Evolutionary conservation across 2,113 vertebrate genomes (phyloP), one percentile per base, ranked within the genome.

Genomic region (Fregetta grallaria): DNA sequence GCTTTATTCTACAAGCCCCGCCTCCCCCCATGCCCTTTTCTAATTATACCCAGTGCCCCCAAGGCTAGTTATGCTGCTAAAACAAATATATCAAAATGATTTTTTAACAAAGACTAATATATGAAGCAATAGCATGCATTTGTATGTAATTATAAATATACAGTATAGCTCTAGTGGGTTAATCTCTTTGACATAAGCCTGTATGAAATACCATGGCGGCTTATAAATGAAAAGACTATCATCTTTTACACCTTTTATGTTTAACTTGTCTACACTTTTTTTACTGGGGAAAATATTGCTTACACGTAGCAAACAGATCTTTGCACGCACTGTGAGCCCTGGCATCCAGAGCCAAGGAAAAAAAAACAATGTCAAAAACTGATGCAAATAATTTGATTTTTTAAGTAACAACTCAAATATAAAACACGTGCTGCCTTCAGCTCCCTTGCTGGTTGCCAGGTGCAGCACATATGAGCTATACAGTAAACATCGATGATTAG

Each of bases 41-140:
- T 98, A 98, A 98, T 98, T 98, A 98, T 96, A 97, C 97, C 80
- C 94, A 1, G 58, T 82, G 96, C 97, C 98, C 97, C 86, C 88
- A 79, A 97, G 98, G 97, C 95, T 97, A 95, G 96, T 96, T 97
- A 97, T 65, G 92, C 98, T 98, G 98, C 97, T 98, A 98, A 98
- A 98, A 97, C 98, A 98, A 98, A 98, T 98, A 98, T 93, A 98
- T 98, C 98, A 98, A 97, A 97, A 97, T 96, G 94, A 96, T 97
- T 97, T 97, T 97, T 96, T 95, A 97, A 96, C 96, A 96, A 97
- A 97, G 95, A 96, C 80, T 96, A 97, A 96, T 95, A 94, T 47
- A 96, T 52, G 83, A 98, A 96, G 97, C 94, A 98, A 97, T 94
- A 97, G 67, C 79, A 92, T 94, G 88, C 96, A 94, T 96, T 97